Percentiles rank a stretch among this genome's conserved stretches.
These are phyloP conservation scores for Recurvirostra avosetta DNA, from an alignment of 2,113 vertebrate species.

Conservation along the genomic window DNA sequence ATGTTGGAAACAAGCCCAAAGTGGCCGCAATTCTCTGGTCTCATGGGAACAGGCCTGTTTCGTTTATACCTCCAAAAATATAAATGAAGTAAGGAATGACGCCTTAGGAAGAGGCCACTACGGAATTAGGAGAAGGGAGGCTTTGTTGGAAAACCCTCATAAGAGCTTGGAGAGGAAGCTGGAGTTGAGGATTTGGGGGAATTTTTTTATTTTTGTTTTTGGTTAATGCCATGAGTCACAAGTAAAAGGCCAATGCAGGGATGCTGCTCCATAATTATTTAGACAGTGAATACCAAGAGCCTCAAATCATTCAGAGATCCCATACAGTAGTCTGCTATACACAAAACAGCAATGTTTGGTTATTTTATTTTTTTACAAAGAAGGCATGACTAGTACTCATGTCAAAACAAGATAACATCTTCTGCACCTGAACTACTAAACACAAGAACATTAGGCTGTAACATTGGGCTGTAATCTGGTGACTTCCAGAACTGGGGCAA, in stretches of 20 bases:
- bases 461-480: background rate
- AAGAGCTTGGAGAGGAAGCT: background rate
- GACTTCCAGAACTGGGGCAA: background rate
- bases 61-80: background rate
- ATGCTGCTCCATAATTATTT: background rate
- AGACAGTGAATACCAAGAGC: background rate
- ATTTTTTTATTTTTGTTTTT: background rate
- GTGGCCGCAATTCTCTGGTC: rapidly evolving
- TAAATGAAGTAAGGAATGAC: background rate
- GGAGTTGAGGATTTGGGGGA: background rate
- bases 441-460: background rate
- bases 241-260: background rate
- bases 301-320: background rate
- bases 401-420: background rate
- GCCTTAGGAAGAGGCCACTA: background rate
- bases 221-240: background rate
- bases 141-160: background rate
- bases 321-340: background rate
- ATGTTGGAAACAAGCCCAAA: background rate
- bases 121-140: background rate
- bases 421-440: background rate
- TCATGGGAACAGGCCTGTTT: background rate
- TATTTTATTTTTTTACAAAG: background rate
- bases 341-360: background rate
- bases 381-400: background rate